Conservation (phyloP, 2,888 invertebrate species). For the Pristionchus fissidentatus region DNA sequence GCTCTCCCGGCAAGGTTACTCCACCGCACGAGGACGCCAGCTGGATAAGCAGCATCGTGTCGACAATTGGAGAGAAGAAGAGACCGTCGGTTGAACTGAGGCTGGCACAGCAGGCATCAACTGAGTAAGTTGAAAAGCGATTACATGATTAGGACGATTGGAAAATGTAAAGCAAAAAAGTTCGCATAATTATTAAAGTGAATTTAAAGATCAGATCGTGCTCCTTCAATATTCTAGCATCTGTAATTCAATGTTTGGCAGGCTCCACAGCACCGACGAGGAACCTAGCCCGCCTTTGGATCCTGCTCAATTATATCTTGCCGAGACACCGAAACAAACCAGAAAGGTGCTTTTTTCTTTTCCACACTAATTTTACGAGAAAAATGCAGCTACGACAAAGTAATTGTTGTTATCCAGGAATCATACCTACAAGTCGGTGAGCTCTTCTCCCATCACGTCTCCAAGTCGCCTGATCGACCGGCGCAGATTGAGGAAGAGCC, state of each 20-base stretch:
- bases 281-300: conserved; percentile 27
- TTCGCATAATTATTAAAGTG: too few relatives aligned
- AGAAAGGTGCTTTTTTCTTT: conserved; percentile 14
- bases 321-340: neutral
- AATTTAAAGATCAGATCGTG: too few relatives aligned
- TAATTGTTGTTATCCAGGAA: conserved; percentile 8
- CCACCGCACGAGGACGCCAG: neutral
- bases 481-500: neutral
- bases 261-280: neutral
- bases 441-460: conserved; percentile 1
- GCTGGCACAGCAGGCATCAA: neutral
- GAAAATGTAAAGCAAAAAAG: too few relatives aligned
- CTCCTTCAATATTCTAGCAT: too few relatives aligned
- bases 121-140: neutral
- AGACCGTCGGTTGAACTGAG: neutral
- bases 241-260: neutral
- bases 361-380: neutral
- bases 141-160: too few relatives aligned
- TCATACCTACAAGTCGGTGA: conserved; percentile 39
- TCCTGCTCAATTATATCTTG: neutral
- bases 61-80: too few relatives aligned
- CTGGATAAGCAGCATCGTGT: neutral
- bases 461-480: neutral
- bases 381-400: too few relatives aligned
- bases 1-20: neutral